Base-by-base conservation (phyloP, 2,113 vertebrate genomes). In the Apteryx mantelli region DNA sequence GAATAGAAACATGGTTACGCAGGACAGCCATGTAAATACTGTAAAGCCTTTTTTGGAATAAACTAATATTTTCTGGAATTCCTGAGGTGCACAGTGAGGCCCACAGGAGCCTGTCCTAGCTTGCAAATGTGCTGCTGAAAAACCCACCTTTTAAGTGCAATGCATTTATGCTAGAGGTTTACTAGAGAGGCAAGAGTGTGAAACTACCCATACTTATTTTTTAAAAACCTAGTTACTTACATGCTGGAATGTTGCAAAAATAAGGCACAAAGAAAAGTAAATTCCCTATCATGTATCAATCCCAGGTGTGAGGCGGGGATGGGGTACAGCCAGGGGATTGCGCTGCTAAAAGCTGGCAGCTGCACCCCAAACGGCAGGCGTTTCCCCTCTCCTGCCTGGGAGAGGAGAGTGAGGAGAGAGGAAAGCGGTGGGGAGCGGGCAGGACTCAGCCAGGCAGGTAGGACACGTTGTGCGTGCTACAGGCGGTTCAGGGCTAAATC, bases 71-170 rank as follows among this genome's bases (percentile, higher is more conserved):
- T 61, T 88, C 20, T 87, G 60, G 68, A 88, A 89, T 78, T 88
- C 64, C 82, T 80, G 63, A 77, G 53, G 48, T 34, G 38, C 42
- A 40, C 76, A 88, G 40, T 3, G 13, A 75, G 73, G 40, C 55
- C 60, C 71, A 75, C 36, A 15, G 2, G 42, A 46, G 46, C 93
- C 89, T 95, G 91, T 95, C 82, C 32, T 65, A 95, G 68, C 92
- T 95, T 92, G 82, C 8, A 11, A 64, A 30, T 28, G 9, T 10
- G 2, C 40, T 82, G 48, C 84, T 89, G 58, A 89, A 79, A 82
- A 86, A 74, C 40, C 19, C 61, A 48, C 76, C 25, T 60, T 69
- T 28, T 64, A 76, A 82, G 76, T 11, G 50, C 55, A 60, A 38
- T 40, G 16, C 11, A 6, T 30, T 86, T 60, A 3, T 38, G n/a